Evolutionary conservation across 37 sponge, comb jelly and placozoan genomes (phyloP), one percentile per base, ranked within the genome.

Genomic region (Bolinopsis microptera): DNA sequence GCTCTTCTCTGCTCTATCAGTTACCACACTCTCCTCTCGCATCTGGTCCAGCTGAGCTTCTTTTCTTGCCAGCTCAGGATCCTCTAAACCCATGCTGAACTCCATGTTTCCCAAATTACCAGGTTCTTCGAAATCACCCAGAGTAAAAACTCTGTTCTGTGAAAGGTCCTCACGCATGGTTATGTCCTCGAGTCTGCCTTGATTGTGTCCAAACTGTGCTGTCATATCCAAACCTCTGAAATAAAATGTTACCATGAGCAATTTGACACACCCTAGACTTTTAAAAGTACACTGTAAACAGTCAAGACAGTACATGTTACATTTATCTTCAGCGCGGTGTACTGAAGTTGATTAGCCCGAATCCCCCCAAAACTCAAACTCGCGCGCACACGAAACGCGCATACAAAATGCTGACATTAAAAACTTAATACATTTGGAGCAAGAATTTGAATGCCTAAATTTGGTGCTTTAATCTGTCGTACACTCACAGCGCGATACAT

Each of bases 121-220:
- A 3, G 80, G 80, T 27, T 86, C 90, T 40, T 86, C 90, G 26
- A 86, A 86, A 30, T 86, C 90, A 25, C n/a, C 36, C 61, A 86
- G 67, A 27, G 90, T 48, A 61, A 86, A 86, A 22, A 86, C 90
- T 2, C 36, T 38, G 90, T 86, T 86, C 26, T 86, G 90, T 9
- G 90, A 86, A 48, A 86, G 93, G 25, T 93, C 75, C 28, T 93
- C 93, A 31, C 75, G 8, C 75, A 93, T 69, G 16, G 93, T 93
- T 13, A 93, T 93, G 38, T 93, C 93, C 93, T 93, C 93, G 32
- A 93, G n/a, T 93, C 70, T 9, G 5, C 93, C 93, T 38, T 93
- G 93, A 38, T 93, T 93, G 70, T 39, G 93, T 13, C 75, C 93
- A 25, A 93, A 93, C 31, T 70, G 93, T 0, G 70, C 75, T 9